A percentile compares a stretch with the other conserved stretches of the same genome.
Evolutionary conservation across 2,797 vertebrate genomes (phyloP).

Genomic region (Etheostoma perlongum): DNA sequence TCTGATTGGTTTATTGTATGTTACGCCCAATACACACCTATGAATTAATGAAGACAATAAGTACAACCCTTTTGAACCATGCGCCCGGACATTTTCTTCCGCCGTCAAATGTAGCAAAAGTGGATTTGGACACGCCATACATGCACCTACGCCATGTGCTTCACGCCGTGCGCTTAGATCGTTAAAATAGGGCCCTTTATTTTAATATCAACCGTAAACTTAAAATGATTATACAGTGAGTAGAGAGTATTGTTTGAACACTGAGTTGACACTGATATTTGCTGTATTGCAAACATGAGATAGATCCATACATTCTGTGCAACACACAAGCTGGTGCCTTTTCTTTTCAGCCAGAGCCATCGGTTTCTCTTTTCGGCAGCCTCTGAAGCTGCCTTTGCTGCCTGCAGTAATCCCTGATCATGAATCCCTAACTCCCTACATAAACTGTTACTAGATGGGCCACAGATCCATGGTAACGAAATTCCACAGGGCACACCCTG

Average conservation of each 20-base stretch:
- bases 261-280: slow-evolving; percentile 41
- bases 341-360: slow-evolving; percentile 47
- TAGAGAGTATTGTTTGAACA: slow-evolving; percentile 29
- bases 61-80: too few relatives aligned
- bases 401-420: slow-evolving; percentile 68
- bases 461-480: slow-evolving; percentile 71
- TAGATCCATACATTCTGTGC: slow-evolving; percentile 33
- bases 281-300: slow-evolving; percentile 33
- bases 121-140: too few relatives aligned
- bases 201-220: slow-evolving; percentile 6
- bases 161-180: too few relatives aligned
- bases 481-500: slow-evolving; percentile 60
- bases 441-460: slow-evolving; percentile 72
- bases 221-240: not conserved
- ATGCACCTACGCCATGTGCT: too few relatives aligned
- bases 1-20: too few relatives aligned
- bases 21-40: too few relatives aligned
- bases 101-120: too few relatives aligned
- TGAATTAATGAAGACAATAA: too few relatives aligned
- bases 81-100: too few relatives aligned
- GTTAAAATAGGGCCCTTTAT: not conserved
- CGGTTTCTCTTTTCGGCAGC: slow-evolving; percentile 46
- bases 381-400: slow-evolving; percentile 54
- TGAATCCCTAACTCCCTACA: slow-evolving; percentile 73
- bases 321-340: slow-evolving; percentile 44